Conservation (phyloP, 2,113 vertebrate genomes). For the Gorsachius goisagi region DNA sequence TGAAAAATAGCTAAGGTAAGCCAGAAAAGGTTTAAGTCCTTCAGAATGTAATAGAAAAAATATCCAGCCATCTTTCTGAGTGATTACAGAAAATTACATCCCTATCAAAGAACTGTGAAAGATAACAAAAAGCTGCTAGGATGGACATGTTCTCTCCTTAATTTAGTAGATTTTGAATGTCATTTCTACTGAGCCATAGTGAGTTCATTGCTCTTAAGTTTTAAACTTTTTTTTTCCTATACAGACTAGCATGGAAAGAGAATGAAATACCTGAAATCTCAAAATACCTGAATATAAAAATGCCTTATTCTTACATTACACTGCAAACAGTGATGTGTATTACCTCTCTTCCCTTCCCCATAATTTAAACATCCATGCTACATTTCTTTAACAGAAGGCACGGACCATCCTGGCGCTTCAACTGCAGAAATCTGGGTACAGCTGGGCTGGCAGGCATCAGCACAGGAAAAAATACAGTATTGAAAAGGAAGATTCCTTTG, state of each 20-base stretch:
- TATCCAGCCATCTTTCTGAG: slow-evolving; percentile 48
- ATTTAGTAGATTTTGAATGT: background rate
- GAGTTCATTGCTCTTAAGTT: background rate
- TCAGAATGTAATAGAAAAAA: slow-evolving; percentile 55
- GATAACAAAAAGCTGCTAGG: slow-evolving; percentile 11
- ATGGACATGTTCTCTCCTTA: slow-evolving; percentile 16
- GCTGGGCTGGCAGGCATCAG: background rate
- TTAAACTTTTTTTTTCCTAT: background rate
- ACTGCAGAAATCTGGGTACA: background rate
- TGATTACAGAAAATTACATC: slow-evolving; percentile 54
- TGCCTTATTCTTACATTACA: background rate
- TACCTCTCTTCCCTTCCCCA: background rate
- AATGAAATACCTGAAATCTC: background rate
- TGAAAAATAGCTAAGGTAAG: slow-evolving; percentile 66
- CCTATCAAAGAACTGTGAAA: slow-evolving; percentile 20
- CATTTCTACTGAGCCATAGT: background rate
- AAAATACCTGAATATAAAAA: background rate
- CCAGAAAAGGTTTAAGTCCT: slow-evolving; percentile 54
- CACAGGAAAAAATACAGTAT: background rate
- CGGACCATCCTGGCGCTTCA: background rate
- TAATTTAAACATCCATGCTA: background rate
- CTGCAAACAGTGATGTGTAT: background rate
- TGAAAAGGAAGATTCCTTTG: background rate
- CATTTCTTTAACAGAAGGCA: background rate
- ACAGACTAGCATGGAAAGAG: background rate